Evolutionary conservation across 2,888 invertebrate species (phyloP), one percentile per base, ranked within the genome.

Genomic region (Oligia fasciuncula): DNA sequence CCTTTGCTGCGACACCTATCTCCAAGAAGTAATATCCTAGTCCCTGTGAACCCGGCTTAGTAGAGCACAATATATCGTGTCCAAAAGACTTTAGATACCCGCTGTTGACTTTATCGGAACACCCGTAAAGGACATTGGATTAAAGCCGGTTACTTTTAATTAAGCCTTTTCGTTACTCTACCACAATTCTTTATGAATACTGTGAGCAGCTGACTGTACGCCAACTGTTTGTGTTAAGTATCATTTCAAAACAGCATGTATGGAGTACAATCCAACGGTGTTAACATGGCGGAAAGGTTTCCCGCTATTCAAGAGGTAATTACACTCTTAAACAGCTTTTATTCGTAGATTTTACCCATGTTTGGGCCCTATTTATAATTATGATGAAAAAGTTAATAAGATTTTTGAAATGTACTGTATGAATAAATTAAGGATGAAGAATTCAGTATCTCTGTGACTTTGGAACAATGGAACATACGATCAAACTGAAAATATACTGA

Each of bases 21-120:
- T 46, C 65, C 63, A 81, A 76, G 65, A 82, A 79, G 80, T 87
- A 85, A 87, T 85, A 81, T 84, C 75, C 83, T 79, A 79, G 78
- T 79, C 84, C 84, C 78, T 84, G 51, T 75, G 77, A 86, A 81
- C 86, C 85, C 85, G 86, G 90, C 89, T 91, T 90, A 88, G 84
- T 77, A 79, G 79, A 88, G 88, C 72, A 88, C 90, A 90, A 91
- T 91, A 91, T 90, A 91, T 92, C 85, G 88, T 84, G 80, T 88
- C 88, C 85, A 80, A 87, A 89, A 88, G 84, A 87, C 88, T 88
- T 87, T 78, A 83, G 87, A 79, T 88, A 73, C 76, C 78, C 80
- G 83, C 83, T 84, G 89, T 90, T 90, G 88, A 89, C 90, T 89
- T 90, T 90, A 92, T 93, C 90, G 81, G 82, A 85, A 90, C 88